Evolutionary conservation across 2,113 vertebrate species (phyloP), one percentile per base, ranked within the genome.

Genomic region (Myrmecophaga tridactyla): DNA sequence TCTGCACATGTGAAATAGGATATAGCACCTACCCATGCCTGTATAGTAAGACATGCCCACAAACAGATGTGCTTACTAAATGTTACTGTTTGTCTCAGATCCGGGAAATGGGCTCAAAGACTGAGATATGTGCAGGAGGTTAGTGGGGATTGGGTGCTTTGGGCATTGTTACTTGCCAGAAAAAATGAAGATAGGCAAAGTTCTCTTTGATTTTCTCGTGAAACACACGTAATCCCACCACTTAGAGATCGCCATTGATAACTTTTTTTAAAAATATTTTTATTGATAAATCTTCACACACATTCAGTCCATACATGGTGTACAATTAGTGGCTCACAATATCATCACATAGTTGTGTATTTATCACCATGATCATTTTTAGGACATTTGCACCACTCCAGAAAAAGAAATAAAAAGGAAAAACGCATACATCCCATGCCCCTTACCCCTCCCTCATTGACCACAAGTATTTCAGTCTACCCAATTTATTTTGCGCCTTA

Each of bases 151-250:
- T 75, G 17, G 8, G 46, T 81, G 21, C 11, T 58, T 6, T 67
- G 78, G 63, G 48, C 15, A 17, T 90, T 17, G 3, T 67, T 62
- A 23, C 60, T 93, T n/a, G 90, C 65, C 7, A 53, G 41, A 65
- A 36, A 76, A 18, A 39, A 51, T 48, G 14, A 46, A 73, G 48
- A 48, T 65, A 31, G n/a, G 56, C 9, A 43, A 81, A 78, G 51
- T 81, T 91, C 18, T 93, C 72, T 81, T 82, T 69, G 5, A 60
- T 13, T 86, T 92, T 94, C 39, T 92, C 65, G 46, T 89, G 6
- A 87, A 83, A 62, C 36, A 34, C 23, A 21, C 90, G 84, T 92
- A 84, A 94, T 43, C 23, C 36, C 18, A 76, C 10, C 51, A 51
- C 53, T 48, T 67, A 65, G 51, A 80, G 80, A 46, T 95, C 17